phyloP scores from a whole-genome alignment of 2,113 vertebrate species.

The Elachura formosa region DNA sequence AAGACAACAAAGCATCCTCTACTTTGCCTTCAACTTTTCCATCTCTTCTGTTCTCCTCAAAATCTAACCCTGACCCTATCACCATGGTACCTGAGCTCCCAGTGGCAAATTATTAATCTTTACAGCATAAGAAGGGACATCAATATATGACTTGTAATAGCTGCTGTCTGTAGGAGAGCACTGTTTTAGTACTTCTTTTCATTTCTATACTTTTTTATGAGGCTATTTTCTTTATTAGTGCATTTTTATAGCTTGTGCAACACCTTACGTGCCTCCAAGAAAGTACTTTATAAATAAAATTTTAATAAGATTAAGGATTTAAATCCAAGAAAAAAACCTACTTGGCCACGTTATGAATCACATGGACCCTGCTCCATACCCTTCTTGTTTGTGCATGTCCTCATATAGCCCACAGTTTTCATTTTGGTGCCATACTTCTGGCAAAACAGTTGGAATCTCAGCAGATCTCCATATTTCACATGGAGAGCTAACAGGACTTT shows the following conservation, averaged over 20 bases:
- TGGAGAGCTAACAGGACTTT: background rate
- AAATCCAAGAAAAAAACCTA: background rate
- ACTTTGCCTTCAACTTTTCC: background rate
- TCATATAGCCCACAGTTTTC: background rate
- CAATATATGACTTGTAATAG: background rate
- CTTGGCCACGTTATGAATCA: background rate
- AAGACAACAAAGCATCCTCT: background rate
- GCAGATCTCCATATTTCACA: background rate
- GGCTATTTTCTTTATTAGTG: conserved; percentile 6
- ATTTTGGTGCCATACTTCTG: background rate
- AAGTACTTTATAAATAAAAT: conserved; percentile 4
- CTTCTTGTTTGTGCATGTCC: background rate
- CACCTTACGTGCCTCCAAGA: background rate
- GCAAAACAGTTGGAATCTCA: background rate
- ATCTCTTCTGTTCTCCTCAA: background rate
- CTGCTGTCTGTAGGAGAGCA: background rate
- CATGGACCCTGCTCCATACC: background rate
- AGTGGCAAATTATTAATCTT: background rate
- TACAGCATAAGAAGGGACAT: background rate
- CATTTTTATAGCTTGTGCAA: background rate
- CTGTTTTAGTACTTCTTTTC: background rate
- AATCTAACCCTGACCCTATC: background rate
- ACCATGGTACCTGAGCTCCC: background rate
- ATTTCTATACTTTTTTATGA: conserved; percentile 8
- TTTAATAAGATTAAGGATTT: conserved; percentile 17